Base-by-base conservation (phyloP, 2,113 vertebrate genomes). In the Fulmarus glacialis region DNA sequence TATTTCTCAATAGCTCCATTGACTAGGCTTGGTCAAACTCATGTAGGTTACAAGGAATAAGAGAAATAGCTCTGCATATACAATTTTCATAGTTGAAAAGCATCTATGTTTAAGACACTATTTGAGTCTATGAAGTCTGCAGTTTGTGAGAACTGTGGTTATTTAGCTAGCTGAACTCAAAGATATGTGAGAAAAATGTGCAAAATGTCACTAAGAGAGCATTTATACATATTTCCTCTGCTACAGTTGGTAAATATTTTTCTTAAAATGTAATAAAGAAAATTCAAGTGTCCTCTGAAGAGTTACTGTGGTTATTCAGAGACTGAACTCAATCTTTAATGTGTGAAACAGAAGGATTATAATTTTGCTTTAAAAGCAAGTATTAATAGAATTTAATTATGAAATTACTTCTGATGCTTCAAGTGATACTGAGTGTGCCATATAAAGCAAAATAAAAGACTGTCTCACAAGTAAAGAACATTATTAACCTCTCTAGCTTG, bases 331-430 rank as follows among this genome's bases (percentile, higher is more conserved):
- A 87, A 36, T 70, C 58, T 70, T 80, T 58, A 66, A 84, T 52
- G 74, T 92, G 90, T 93, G 92, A 96, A 97, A 93, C 55, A 93
- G 79, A 82, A 91, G 74, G 85, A 92, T 94, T 96, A 80, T 47
- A 53, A 80, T 90, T 86, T 77, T 87, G 42, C 29, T 93, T 94
- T 97, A 90, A 95, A 87, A 74, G 50, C 18, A 92, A 89, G 59
- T 63, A 86, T 55, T 32, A 93, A 90, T 24, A 81, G n/a, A 80
- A 78, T 64, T 90, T 90, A 90, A 95, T 92, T 89, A 94, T 7
- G 19, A 67, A 94, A 93, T 92, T 91, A 70, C 15, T 52, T 80
- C 50, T 83, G 74, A 74, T 90, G 74, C 34, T 88, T 86, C 83
- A 60, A 60, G 21, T 91, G 60, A 92, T 71, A 71, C 11, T 50